Percentiles rank a stretch among this genome's conserved stretches.
Conservation (phyloP, 2,888 invertebrate species). For the Yponomeuta evonymella region DNA sequence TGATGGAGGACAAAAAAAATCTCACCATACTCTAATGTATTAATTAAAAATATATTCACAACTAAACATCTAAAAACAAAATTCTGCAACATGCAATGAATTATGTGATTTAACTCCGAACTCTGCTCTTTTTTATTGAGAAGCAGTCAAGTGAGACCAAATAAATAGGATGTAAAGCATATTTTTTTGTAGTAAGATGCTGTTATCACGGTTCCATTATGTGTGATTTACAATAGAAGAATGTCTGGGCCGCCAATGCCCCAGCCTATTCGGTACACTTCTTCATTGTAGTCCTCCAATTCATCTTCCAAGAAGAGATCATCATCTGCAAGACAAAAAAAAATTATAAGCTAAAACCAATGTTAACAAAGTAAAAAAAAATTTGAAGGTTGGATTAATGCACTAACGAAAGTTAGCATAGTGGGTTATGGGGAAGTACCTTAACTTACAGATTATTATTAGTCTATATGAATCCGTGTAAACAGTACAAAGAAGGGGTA, state of each 20-base stretch:
- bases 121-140: neutral
- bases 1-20: constrained; percentile 7
- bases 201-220: neutral
- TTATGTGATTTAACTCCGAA: constrained; percentile 3
- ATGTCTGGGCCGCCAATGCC: constrained; percentile 43
- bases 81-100: constrained; percentile 4
- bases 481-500: no score
- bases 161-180: neutral
- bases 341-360: no score
- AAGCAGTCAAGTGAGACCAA: neutral
- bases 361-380: no score
- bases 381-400: no score
- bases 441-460: no score
- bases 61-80: constrained; percentile 12
- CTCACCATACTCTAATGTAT: constrained; percentile 6
- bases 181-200: neutral
- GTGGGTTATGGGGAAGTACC: no score
- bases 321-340: constrained; percentile 36
- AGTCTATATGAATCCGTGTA: no score
- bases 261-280: constrained; percentile 31
- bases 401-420: no score
- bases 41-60: constrained; percentile 10
- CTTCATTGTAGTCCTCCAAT: constrained; percentile 40
- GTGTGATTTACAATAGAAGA: constrained; percentile 34
- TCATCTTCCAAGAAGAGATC: constrained; percentile 50